Conservation (phyloP, 1,140 invertebrate species). For the Drosophila parvula region DNA sequence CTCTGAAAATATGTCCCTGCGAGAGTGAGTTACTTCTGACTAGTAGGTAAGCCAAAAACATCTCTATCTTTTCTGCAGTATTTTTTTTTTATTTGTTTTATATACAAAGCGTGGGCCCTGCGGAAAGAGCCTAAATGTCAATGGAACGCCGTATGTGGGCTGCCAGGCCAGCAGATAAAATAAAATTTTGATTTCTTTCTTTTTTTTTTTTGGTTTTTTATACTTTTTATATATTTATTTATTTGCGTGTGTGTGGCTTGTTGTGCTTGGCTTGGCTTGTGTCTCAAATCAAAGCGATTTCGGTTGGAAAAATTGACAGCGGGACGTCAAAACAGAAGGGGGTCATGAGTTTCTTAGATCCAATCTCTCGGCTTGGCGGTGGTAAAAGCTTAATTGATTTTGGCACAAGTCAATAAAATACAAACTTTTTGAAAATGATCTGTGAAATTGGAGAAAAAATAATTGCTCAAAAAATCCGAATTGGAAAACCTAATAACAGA, state of each 20-base stretch:
- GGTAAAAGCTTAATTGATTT: slow-evolving; percentile 59
- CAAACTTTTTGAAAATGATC: slow-evolving; percentile 36
- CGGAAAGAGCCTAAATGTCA: slow-evolving; percentile 31
- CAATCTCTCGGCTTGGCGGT: slow-evolving; percentile 13
- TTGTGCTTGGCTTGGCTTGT: slow-evolving; percentile 58
- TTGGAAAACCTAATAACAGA: slow-evolving; percentile 6
- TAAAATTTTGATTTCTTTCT: slow-evolving; percentile 37
- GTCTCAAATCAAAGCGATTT: slow-evolving; percentile 70
- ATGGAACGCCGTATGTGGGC: slow-evolving; percentile 35
- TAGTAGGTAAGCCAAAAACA: background rate
- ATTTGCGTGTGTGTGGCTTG: slow-evolving; percentile 15
- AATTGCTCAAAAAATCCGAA: slow-evolving; percentile 41
- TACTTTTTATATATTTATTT: background rate
- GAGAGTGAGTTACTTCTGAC: background rate
- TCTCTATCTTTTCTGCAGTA: background rate
- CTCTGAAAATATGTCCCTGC: background rate
- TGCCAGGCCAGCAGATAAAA: slow-evolving; percentile 44
- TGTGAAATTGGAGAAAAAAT: slow-evolving; percentile 57
- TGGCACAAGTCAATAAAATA: slow-evolving; percentile 69
- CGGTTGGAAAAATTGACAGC: slow-evolving; percentile 61
- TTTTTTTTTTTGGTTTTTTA: slow-evolving; percentile 16
- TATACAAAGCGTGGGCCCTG: slow-evolving; percentile 25
- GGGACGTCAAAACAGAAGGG: slow-evolving; percentile 56
- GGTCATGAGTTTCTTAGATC: slow-evolving; percentile 48
- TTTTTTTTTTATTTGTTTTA: background rate